Evolutionary conservation across 1,140 invertebrate species (phyloP).

Genomic region (Oncopeltus fasciatus): DNA sequence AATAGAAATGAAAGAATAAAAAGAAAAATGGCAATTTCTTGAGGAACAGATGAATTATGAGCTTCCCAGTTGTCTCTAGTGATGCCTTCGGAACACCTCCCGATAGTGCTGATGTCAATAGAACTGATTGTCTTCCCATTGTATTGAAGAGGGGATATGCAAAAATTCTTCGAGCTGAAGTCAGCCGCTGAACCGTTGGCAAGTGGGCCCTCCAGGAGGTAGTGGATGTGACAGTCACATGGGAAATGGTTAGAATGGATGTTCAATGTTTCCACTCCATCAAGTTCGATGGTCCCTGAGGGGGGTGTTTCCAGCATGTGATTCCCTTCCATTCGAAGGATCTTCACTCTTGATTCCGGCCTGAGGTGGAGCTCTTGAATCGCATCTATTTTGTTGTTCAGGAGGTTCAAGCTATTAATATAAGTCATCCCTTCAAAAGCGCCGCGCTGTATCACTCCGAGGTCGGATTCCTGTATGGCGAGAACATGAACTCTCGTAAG

Average conservation of each 20-base stretch:
- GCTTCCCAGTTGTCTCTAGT: constrained; percentile 46
- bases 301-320: constrained; percentile 57
- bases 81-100: constrained; percentile 48
- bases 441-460: constrained; percentile 51
- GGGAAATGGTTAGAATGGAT: constrained; percentile 65
- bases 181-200: constrained; percentile 45
- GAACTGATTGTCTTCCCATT: constrained; percentile 55
- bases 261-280: constrained; percentile 48
- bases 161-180: constrained; percentile 62
- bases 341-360: constrained; percentile 47
- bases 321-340: constrained; percentile 58
- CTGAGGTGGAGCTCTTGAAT: constrained; percentile 54
- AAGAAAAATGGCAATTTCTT: neutral
- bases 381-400: constrained; percentile 70
- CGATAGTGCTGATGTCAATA: constrained; percentile 47
- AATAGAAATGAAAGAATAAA: neutral
- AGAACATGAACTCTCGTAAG: constrained; percentile 54
- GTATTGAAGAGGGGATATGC: constrained; percentile 67
- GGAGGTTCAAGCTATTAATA: constrained; percentile 52
- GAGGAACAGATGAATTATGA: neutral
- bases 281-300: constrained; percentile 43
- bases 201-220: constrained; percentile 54
- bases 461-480: constrained; percentile 61
- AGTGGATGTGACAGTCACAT: constrained; percentile 65
- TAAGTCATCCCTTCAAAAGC: constrained; percentile 54